phyloP scores from a whole-genome alignment of 2,888 invertebrate genomes.

The Keiferia lycopersicella region DNA sequence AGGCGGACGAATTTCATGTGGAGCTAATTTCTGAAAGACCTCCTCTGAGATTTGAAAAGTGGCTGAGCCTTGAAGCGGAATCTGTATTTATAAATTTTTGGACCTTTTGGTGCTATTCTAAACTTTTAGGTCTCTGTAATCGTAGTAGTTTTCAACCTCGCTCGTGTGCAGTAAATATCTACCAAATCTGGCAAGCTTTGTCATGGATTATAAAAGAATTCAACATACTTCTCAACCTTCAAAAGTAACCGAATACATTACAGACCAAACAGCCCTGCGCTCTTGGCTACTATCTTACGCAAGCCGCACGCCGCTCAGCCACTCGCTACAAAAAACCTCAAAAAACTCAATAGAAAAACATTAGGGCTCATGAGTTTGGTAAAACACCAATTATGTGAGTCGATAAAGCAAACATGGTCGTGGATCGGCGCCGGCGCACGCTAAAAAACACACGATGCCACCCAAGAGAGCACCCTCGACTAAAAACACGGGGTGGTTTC shows the following conservation, averaged over 20 bases:
- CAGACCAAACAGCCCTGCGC: neutral
- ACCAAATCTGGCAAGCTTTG: no score
- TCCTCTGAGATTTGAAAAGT: neutral
- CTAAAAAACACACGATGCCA: slow-evolving; percentile 29
- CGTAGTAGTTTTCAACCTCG: no score
- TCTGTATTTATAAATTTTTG: no score
- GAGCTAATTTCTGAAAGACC: neutral
- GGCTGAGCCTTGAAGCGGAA: no score
- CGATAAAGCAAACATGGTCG: slow-evolving; percentile 28
- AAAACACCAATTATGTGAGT: slow-evolving; percentile 31
- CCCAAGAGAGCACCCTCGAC: slow-evolving; percentile 26
- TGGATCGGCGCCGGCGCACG: slow-evolving; percentile 25
- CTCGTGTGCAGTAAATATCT: no score
- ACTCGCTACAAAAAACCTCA: slow-evolving; percentile 5
- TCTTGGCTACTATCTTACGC: slow-evolving; percentile 33
- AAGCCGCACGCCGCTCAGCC: slow-evolving; percentile 19
- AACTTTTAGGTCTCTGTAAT: no score
- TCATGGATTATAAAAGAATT: no score
- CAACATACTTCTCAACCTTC: neutral
- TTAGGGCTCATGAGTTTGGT: slow-evolving; percentile 26
- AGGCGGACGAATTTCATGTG: neutral
- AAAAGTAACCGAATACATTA: neutral
- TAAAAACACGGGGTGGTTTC: slow-evolving; percentile 18
- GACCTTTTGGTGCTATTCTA: no score
- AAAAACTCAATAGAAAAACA: slow-evolving; percentile 24